phyloP scores from a whole-genome alignment of 1,140 invertebrate species.

The Hydropsyche tenuis region DNA sequence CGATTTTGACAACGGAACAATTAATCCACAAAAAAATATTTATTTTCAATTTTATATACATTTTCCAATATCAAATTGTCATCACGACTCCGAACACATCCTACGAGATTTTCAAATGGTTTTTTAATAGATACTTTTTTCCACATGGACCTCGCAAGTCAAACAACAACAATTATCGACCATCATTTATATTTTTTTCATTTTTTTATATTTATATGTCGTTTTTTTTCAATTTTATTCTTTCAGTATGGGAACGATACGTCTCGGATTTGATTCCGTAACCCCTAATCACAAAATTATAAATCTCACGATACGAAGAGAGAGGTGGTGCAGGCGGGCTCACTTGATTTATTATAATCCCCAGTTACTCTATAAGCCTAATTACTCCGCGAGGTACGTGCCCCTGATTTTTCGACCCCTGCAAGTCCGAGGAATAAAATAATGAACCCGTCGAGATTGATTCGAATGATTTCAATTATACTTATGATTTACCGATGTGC shows the following conservation, averaged over 20 bases:
- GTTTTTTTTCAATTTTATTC: conserved; percentile 7
- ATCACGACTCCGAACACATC: no score
- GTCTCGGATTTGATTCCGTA: conserved; percentile 34
- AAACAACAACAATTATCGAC: conserved; percentile 34
- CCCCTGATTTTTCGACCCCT: conserved; percentile 7
- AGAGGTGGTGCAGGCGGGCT: conserved; percentile 29
- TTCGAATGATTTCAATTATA: no score
- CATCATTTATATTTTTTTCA: conserved; percentile 18
- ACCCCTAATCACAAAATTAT: conserved; percentile 37
- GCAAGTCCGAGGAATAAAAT: not conserved
- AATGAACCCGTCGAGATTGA: no score
- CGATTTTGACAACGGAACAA: no score
- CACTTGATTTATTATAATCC: conserved; percentile 28
- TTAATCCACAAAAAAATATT: no score
- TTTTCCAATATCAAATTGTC: no score
- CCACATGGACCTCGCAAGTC: not conserved
- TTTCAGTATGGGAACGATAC: not conserved
- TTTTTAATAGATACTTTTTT: no score
- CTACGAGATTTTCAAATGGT: no score
- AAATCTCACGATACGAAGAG: conserved; percentile 20
- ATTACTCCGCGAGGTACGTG: conserved; percentile 20
- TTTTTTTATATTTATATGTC: no score
- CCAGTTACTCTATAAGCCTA: not conserved
- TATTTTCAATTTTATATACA: no score
- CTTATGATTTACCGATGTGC: no score